phyloP scores from a whole-genome alignment of 2,797 vertebrate species.

The Pipistrellus nathusii region DNA sequence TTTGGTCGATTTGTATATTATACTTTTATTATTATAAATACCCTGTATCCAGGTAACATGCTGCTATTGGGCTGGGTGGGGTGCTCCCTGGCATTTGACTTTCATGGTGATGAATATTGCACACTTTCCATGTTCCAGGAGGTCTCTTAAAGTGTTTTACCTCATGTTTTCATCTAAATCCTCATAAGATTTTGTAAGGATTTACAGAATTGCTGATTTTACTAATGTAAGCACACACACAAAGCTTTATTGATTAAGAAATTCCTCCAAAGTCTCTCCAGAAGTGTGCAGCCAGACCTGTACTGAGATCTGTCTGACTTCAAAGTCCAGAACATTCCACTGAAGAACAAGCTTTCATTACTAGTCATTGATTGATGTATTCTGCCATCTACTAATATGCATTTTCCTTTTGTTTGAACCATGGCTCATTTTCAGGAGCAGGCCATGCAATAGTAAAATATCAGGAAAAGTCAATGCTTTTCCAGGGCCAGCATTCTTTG shows the following conservation, averaged over 20 bases:
- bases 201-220: slow-evolving; percentile 16
- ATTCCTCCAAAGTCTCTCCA: background rate
- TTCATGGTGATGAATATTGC: background rate
- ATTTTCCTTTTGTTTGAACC: background rate
- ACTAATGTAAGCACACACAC: background rate
- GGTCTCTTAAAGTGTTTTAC: background rate
- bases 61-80: background rate
- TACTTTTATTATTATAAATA: background rate
- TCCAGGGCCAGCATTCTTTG: background rate
- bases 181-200: background rate
- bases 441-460: background rate
- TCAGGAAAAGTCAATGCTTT: background rate
- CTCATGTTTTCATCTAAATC: background rate
- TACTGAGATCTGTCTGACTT: background rate
- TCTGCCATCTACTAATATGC: background rate
- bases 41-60: background rate
- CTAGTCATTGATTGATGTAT: background rate
- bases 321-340: background rate
- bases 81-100: background rate
- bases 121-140: background rate
- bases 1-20: too few relatives aligned
- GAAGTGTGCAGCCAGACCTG: background rate
- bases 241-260: background rate
- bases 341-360: background rate
- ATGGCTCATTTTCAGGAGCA: background rate